Evolutionary conservation across 2,797 vertebrate genomes (phyloP), one percentile per base, ranked within the genome.

Genomic region (Pseudochirops corinnae): DNA sequence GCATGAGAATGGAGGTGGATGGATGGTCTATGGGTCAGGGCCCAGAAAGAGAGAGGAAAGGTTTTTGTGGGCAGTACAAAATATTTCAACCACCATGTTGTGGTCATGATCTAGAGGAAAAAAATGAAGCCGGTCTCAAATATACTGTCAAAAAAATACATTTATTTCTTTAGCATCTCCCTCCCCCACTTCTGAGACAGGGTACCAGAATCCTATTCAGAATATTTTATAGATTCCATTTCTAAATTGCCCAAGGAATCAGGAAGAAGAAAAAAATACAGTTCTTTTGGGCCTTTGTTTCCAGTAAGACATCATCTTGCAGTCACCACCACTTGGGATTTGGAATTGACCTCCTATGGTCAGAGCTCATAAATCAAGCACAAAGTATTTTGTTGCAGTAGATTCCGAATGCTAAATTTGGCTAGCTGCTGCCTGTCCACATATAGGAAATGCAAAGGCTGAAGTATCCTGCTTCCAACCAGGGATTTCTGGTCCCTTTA

Each of bases 261-360:
- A 24, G n/a, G 28, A 95, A 96, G 74, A 9, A 93, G 52, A 21
- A 94, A 52, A 94, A 92, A 24, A 95, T 12, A 60, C 9, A 39
- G 26, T 82, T 52, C 96, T 87, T 52, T 55, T 4, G 56, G 13
- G 11, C 93, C 90, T 95, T 96, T n/a, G 94, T 94, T 95, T 96
- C 90, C 91, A 90, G 60, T 52, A 55, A 92, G 87, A 87, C 74
- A 87, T 87, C 74, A 87, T 87, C 74, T 87, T 87, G 9, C 74
- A 91, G 28, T 29, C 39, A 14, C 93, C 90, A 33, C 90, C 46
- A 91, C 74, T 3, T 39, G 92, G 94, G 60, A 94, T 92, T 91
- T 74, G 55, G 52, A 96, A 58, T 55, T 39, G 93, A 46, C 10
- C 14, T 67, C 94, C 29, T 67, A 56, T 95, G 57, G 14, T 93